phyloP scores from a whole-genome alignment of 2,888 invertebrate species.

The Andrena marginata region DNA sequence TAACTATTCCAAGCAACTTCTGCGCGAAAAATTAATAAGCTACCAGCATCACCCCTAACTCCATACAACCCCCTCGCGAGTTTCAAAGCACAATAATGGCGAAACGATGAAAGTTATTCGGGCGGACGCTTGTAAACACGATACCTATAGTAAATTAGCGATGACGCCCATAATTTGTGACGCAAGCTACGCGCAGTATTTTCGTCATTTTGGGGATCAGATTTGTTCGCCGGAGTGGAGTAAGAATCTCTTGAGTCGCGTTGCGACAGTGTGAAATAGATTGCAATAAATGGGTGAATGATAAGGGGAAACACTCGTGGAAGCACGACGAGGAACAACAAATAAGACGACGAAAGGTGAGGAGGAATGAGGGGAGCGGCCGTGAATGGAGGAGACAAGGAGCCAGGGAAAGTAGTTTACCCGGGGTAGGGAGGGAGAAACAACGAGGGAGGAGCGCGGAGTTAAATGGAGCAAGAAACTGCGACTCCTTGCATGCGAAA shows the following conservation, averaged over 20 bases:
- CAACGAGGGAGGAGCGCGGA: constrained; percentile 35
- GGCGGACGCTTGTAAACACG: neutral
- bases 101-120: neutral
- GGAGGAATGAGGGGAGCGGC: neutral
- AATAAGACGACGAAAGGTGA: constrained; percentile 1
- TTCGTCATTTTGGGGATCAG: too few species aligned
- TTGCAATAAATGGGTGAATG: neutral
- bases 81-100: neutral
- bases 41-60: neutral
- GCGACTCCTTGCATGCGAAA: constrained; percentile 61
- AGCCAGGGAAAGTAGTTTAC: constrained; percentile 1
- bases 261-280: too few species aligned
- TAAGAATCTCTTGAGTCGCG: too few species aligned
- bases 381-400: constrained; percentile 47
- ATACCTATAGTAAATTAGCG: too few species aligned
- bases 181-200: too few species aligned
- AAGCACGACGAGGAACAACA: neutral
- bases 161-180: too few species aligned
- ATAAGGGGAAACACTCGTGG: neutral
- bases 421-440: constrained; percentile 11
- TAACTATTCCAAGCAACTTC: constrained; percentile 16
- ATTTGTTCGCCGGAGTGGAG: too few species aligned
- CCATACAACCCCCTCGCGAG: neutral
- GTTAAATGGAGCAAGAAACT: constrained; percentile 70
- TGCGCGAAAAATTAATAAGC: constrained; percentile 39